Conservation (phyloP, 1,140 invertebrate species). For the Meteorus sp. region DNA sequence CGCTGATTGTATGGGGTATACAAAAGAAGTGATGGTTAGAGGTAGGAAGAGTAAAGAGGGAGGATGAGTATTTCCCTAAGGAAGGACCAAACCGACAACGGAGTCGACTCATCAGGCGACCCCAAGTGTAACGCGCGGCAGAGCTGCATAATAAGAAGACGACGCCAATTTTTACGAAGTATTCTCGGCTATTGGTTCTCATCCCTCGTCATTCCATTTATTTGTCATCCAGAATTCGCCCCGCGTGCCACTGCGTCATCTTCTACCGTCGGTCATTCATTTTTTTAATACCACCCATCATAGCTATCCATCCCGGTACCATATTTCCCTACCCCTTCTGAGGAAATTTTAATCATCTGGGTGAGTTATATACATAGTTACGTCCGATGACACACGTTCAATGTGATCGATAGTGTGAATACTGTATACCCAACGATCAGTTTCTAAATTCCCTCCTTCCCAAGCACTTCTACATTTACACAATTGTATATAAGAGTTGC, state of each 20-base stretch:
- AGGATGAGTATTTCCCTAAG: slow-evolving; percentile 35
- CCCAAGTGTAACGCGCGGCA: slow-evolving; percentile 22
- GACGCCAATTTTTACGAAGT: slow-evolving; percentile 29
- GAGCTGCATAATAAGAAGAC: slow-evolving; percentile 34
- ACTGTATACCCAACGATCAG: slow-evolving; percentile 8
- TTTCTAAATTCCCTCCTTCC: no score
- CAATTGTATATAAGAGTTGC: neutral
- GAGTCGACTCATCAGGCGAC: slow-evolving; percentile 32
- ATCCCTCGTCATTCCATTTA: neutral
- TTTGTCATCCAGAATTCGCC: no score
- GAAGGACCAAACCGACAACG: slow-evolving; percentile 26
- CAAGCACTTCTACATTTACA: no score
- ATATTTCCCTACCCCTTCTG: slow-evolving; percentile 16
- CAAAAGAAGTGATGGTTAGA: no score
- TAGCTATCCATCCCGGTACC: neutral
- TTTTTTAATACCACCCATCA: slow-evolving; percentile 17
- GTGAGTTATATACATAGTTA: slow-evolving; percentile 4
- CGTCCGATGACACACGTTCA: slow-evolving; percentile 17
- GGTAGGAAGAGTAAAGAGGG: neutral
- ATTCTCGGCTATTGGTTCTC: slow-evolving; percentile 15
- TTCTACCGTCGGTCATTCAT: neutral
- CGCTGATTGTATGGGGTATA: no score
- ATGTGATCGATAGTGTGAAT: slow-evolving; percentile 24
- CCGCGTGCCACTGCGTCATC: no score
- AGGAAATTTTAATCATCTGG: slow-evolving; percentile 22